Evolutionary conservation across 2,113 vertebrate species (phyloP).

Genomic region (Leptosomus discolor): DNA sequence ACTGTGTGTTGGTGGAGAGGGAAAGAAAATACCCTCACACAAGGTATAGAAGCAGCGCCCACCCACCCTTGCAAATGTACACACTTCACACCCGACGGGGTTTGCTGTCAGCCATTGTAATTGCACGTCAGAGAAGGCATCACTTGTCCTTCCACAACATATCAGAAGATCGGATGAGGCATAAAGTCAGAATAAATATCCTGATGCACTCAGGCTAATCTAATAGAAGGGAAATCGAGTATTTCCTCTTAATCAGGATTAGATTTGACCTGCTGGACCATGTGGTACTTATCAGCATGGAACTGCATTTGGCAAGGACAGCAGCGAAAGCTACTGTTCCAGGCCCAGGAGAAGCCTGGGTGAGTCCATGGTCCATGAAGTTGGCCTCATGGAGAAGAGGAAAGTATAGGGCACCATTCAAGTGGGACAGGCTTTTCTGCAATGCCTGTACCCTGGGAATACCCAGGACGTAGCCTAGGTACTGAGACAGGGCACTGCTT

Average conservation of each 20-base stretch:
- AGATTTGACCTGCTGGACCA: background rate
- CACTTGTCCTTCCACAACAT: rapidly evolving
- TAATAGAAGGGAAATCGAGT: background rate
- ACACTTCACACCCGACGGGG: rapidly evolving
- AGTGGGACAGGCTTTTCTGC: background rate
- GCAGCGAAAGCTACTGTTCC: background rate
- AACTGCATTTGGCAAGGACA: background rate
- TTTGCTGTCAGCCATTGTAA: background rate
- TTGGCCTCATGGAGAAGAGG: background rate
- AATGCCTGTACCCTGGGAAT: background rate
- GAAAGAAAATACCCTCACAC: background rate
- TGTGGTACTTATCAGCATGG: background rate
- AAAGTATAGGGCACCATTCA: background rate
- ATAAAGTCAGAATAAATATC: background rate
- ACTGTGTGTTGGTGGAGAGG: background rate
- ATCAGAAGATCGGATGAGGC: background rate
- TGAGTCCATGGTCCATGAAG: background rate
- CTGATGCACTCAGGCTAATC: background rate
- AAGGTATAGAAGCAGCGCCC: background rate
- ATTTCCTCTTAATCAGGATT: background rate
- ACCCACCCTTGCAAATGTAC: background rate
- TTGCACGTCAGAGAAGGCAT: background rate
- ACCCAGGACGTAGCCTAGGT: background rate
- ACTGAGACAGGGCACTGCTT: background rate
- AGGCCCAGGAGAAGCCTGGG: background rate